A percentile compares a stretch with the other conserved stretches of the same genome.
Conservation (phyloP, 2,113 vertebrate species). For the Siniperca knerii region DNA sequence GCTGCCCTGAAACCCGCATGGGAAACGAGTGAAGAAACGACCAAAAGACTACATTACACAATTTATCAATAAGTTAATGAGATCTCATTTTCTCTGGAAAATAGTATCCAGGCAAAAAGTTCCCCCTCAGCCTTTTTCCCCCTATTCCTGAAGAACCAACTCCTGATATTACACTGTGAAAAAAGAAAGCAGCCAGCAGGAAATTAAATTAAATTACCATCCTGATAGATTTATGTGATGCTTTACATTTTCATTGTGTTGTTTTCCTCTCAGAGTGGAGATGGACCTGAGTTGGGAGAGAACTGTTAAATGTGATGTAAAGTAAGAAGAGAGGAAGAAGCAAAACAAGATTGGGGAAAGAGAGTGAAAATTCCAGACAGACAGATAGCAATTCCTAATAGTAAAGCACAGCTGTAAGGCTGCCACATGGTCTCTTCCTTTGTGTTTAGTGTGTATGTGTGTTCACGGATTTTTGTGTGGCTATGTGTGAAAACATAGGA, state of each 20-base stretch:
- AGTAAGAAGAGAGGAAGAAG: slow-evolving; percentile 41
- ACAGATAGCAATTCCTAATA: slow-evolving; percentile 57
- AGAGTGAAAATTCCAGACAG: slow-evolving; percentile 51
- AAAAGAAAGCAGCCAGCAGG: slow-evolving; percentile 82
- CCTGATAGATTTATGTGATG: slow-evolving; percentile 85
- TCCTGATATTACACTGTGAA: slow-evolving; percentile 77
- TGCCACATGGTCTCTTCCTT: slow-evolving; percentile 59
- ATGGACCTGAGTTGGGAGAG: slow-evolving; percentile 54
- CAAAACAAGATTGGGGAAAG: slow-evolving; percentile 43
- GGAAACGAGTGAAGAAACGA: slow-evolving; percentile 72
- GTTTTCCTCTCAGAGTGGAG: slow-evolving; percentile 72
- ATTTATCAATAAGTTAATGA: slow-evolving; percentile 88
- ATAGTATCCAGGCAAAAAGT: slow-evolving; percentile 77
- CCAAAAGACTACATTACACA: slow-evolving; percentile 81
- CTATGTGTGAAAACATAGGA: slow-evolving; percentile 43
- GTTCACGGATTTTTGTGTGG: slow-evolving; percentile 4
- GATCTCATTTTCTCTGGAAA: slow-evolving; percentile 83
- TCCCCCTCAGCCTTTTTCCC: slow-evolving; percentile 64
- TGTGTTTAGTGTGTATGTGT: slow-evolving; percentile 31
- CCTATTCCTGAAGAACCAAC: slow-evolving; percentile 62
- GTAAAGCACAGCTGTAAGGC: slow-evolving; percentile 58
- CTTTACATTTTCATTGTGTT: slow-evolving; percentile 84
- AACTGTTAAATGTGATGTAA: slow-evolving; percentile 73
- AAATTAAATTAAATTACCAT: slow-evolving; percentile 85
- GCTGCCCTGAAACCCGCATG: slow-evolving; percentile 65